These are phyloP conservation scores for Empis stercorea DNA, from an alignment of 2,888 invertebrate species.

Conservation along the genomic window DNA sequence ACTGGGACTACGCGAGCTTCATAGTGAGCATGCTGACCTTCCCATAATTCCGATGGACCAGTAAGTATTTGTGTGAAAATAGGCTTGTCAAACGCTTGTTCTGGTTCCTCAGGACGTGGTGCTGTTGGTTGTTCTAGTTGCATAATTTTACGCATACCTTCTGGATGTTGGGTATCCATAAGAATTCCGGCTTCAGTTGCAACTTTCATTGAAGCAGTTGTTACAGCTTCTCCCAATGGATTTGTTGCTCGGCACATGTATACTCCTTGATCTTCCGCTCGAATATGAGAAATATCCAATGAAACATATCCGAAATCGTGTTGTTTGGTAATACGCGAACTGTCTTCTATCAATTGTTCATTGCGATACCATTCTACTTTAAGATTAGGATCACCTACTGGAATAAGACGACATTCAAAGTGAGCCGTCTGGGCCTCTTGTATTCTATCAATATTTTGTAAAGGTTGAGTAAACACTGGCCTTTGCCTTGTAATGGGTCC, in stretches of 20 bases:
- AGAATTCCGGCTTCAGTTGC: constrained; percentile 76
- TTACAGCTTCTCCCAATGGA: constrained; percentile 86
- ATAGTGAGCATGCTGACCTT: constrained; percentile 81
- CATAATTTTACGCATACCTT: constrained; percentile 81
- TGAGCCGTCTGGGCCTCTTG: constrained; percentile 85
- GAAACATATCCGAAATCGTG: constrained; percentile 92
- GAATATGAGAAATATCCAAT: constrained; percentile 75
- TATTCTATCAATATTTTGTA: constrained; percentile 80
- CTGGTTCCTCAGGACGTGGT: constrained; percentile 59
- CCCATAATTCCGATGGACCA: constrained; percentile 81
- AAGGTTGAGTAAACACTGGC: constrained; percentile 87
- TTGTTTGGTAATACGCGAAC: constrained; percentile 78
- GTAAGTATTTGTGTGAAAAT: constrained; percentile 80
- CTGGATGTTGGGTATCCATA: constrained; percentile 83
- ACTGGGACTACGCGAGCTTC: constrained; percentile 87
- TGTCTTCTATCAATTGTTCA: constrained; percentile 80
- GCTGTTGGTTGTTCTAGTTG: constrained; percentile 67
- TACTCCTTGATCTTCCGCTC: constrained; percentile 85
- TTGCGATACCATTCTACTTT: constrained; percentile 93
- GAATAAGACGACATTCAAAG: constrained; percentile 88
- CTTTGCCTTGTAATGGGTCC: constrained; percentile 77
- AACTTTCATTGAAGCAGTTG: constrained; percentile 85
- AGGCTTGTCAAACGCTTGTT: constrained; percentile 76
- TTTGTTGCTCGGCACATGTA: constrained; percentile 91
- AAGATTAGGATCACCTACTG: constrained; percentile 86